These are phyloP conservation scores for Morpho deidamia DNA, from an alignment of 2,888 invertebrate genomes.

Conservation along the genomic window DNA sequence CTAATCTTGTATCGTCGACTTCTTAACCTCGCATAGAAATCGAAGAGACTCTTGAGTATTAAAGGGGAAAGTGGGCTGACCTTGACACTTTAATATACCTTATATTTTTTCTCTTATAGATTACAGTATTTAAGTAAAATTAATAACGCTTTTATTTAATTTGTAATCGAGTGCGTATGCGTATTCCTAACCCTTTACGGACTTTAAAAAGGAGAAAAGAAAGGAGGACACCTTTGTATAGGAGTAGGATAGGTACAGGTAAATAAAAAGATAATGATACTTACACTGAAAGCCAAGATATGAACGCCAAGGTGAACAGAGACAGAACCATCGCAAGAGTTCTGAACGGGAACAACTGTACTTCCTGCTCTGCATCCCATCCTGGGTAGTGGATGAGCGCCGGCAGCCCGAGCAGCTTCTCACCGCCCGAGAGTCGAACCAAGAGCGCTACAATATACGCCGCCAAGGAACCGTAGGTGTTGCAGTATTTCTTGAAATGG, in stretches of 20 bases:
- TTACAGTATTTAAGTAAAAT: too few relatives aligned
- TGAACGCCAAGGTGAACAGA: conserved; percentile 85
- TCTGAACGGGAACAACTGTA: conserved; percentile 97
- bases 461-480: conserved; percentile 97
- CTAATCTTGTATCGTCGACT: too few relatives aligned
- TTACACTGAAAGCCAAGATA: conserved; percentile 90
- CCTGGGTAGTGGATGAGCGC: conserved; percentile 93
- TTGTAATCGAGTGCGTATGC: too few relatives aligned
- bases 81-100: not conserved
- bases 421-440: conserved; percentile 91
- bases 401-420: conserved; percentile 88
- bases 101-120: too few relatives aligned
- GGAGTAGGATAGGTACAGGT: too few relatives aligned
- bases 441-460: conserved; percentile 91
- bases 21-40: too few relatives aligned
- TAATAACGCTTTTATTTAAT: too few relatives aligned
- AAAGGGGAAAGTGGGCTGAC: conserved; percentile 2
- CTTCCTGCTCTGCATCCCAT: conserved; percentile 85
- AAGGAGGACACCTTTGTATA: too few relatives aligned
- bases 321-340: conserved; percentile 96
- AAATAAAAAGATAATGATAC: conserved; percentile 28
- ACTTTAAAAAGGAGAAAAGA: too few relatives aligned
- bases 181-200: too few relatives aligned
- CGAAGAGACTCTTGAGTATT: conserved; percentile 1
- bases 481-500: conserved; percentile 95